Evolutionary conservation across 2,113 vertebrate genomes (phyloP).

Genomic region (Phaethornis superciliosus): DNA sequence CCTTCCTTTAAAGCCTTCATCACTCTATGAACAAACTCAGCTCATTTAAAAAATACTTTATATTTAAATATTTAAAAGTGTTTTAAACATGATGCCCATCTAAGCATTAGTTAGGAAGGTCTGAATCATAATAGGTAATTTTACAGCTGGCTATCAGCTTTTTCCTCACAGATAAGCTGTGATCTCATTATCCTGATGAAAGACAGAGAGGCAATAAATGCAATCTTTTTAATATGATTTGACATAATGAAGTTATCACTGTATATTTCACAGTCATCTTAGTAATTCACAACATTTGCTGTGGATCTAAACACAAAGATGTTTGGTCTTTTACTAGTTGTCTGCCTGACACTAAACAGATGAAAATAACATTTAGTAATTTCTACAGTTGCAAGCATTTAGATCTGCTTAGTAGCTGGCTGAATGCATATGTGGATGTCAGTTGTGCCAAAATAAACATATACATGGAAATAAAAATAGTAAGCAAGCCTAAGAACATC

Average conservation of each 20-base stretch:
- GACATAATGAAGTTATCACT: neutral
- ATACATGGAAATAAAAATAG: neutral
- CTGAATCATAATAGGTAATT: neutral
- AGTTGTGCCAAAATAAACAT: neutral
- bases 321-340: too few species aligned
- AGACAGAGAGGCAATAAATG: neutral
- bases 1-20: neutral
- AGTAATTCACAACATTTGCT: neutral
- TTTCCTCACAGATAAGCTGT: neutral
- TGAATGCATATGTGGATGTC: neutral
- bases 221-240: neutral
- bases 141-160: neutral
- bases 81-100: neutral
- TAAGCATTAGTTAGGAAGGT: neutral
- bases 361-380: neutral
- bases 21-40: neutral
- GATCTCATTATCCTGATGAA: neutral
- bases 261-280: neutral
- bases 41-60: neutral
- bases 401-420: neutral
- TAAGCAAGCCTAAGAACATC: neutral
- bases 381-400: neutral
- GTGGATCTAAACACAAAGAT: neutral
- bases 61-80: neutral
- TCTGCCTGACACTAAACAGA: neutral